Conservation (phyloP, 2,888 invertebrate species). For the Molanna angustata region DNA sequence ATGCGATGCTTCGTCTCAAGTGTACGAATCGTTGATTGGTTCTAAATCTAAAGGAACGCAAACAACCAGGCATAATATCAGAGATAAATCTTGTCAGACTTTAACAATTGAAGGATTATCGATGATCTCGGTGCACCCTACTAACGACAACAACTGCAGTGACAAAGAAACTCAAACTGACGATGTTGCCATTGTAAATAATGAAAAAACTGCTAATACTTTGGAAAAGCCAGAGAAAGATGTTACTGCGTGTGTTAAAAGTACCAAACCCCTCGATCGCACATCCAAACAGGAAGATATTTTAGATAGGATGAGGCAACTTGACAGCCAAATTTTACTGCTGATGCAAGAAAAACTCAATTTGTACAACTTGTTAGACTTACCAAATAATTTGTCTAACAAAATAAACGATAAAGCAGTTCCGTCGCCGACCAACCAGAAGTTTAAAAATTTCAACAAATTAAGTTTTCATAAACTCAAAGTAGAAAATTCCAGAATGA, state of each 20-base stretch:
- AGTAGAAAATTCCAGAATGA: too few species aligned
- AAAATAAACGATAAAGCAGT: background rate
- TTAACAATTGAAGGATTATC: slow-evolving; percentile 9
- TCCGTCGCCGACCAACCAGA: background rate
- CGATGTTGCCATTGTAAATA: slow-evolving; percentile 31
- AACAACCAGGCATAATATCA: slow-evolving; percentile 5
- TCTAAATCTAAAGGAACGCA: slow-evolving; percentile 29
- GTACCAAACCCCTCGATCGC: background rate
- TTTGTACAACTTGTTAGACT: slow-evolving; percentile 52
- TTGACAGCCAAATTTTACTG: slow-evolving; percentile 57
- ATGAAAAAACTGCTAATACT: background rate
- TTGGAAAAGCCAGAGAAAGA: slow-evolving; percentile 24
- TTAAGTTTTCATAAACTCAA: slow-evolving; percentile 7
- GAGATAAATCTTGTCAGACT: slow-evolving; percentile 22
- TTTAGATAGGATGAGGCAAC: slow-evolving; percentile 58
- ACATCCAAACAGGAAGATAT: slow-evolving; percentile 41
- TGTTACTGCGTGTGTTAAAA: slow-evolving; percentile 27
- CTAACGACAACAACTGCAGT: too few species aligned
- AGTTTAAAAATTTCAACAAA: slow-evolving; percentile 9
- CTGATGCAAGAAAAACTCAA: slow-evolving; percentile 58
- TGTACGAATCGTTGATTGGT: slow-evolving; percentile 27
- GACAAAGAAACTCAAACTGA: slow-evolving; percentile 34
- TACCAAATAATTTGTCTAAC: background rate
- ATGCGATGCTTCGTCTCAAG: slow-evolving; percentile 26
- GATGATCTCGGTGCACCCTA: background rate